Evolutionary conservation across 1,140 invertebrate genomes (phyloP).

Genomic region (Drosophila arawakana): DNA sequence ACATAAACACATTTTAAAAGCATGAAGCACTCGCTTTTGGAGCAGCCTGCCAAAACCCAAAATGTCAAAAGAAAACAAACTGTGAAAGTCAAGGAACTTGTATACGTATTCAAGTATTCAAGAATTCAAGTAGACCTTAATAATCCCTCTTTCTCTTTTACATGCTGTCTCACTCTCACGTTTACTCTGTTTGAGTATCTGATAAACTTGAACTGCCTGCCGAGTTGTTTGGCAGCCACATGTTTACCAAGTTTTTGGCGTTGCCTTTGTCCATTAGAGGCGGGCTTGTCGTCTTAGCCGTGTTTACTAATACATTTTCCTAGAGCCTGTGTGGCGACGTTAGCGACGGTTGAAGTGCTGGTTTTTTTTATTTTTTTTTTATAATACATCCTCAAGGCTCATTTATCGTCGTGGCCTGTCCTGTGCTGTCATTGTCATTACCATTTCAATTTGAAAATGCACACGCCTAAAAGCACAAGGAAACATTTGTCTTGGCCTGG

Average conservation of each 20-base stretch:
- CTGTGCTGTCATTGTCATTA: conserved; percentile 57
- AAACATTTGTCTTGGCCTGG: conserved; percentile 66
- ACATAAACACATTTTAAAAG: conserved; percentile 31
- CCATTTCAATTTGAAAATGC: conserved; percentile 64
- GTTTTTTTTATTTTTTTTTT: too few species aligned
- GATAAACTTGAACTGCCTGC: conserved; percentile 47
- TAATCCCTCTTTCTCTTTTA: conserved; percentile 5
- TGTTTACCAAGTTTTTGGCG: conserved; percentile 25
- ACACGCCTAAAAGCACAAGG: conserved; percentile 54
- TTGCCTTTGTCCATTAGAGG: conserved; percentile 33
- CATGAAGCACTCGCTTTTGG: neutral
- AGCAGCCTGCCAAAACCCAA: neutral
- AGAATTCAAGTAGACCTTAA: neutral
- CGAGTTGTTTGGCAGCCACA: conserved; percentile 29
- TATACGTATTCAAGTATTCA: neutral
- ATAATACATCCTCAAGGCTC: conserved; percentile 31
- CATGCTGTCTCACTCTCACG: neutral
- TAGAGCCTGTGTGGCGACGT: conserved; percentile 9
- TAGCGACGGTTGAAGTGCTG: neutral
- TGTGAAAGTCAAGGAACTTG: conserved; percentile 49
- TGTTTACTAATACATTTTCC: conserved; percentile 45
- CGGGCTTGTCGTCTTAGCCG: conserved; percentile 11
- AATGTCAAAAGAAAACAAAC: conserved; percentile 30
- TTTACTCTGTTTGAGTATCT: conserved; percentile 13
- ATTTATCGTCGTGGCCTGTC: conserved; percentile 40